Evolutionary conservation across 2,113 vertebrate genomes (phyloP).

Genomic region (Zingel zingel): DNA sequence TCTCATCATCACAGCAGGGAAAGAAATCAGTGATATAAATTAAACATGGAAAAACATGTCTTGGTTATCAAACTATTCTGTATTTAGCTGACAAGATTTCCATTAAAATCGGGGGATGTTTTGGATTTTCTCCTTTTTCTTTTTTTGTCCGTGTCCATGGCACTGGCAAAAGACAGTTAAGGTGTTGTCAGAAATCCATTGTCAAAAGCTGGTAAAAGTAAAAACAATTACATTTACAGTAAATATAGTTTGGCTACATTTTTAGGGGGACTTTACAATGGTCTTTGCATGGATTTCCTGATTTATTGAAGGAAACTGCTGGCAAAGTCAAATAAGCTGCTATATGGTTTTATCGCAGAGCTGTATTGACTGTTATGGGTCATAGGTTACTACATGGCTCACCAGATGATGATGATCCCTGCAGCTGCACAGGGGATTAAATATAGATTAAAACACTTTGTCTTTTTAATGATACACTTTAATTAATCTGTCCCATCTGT

Average conservation of each 20-base stretch:
- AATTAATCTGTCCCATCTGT: slow-evolving; percentile 49
- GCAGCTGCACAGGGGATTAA: slow-evolving; percentile 36
- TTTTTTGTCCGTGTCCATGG: neutral
- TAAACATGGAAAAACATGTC: neutral
- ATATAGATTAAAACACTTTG: slow-evolving; percentile 52
- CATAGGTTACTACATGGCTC: slow-evolving; percentile 19
- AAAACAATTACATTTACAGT: neutral
- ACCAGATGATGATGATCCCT: slow-evolving; percentile 31
- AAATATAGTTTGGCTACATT: neutral
- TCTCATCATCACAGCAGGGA: too few species aligned
- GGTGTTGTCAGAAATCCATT: neutral
- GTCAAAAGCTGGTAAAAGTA: neutral
- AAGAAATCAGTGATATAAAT: neutral
- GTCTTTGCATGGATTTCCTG: neutral
- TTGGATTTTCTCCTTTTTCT: neutral
- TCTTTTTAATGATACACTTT: slow-evolving; percentile 52
- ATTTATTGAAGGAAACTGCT: neutral
- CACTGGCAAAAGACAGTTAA: neutral
- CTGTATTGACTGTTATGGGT: slow-evolving; percentile 29
- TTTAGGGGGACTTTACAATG: neutral
- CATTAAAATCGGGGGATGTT: neutral
- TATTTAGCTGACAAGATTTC: neutral
- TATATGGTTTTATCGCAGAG: neutral
- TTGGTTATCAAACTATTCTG: neutral
- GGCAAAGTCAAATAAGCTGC: neutral